These are phyloP conservation scores for Epinephelus moara DNA, from an alignment of 2,113 vertebrate genomes.

Conservation along the genomic window DNA sequence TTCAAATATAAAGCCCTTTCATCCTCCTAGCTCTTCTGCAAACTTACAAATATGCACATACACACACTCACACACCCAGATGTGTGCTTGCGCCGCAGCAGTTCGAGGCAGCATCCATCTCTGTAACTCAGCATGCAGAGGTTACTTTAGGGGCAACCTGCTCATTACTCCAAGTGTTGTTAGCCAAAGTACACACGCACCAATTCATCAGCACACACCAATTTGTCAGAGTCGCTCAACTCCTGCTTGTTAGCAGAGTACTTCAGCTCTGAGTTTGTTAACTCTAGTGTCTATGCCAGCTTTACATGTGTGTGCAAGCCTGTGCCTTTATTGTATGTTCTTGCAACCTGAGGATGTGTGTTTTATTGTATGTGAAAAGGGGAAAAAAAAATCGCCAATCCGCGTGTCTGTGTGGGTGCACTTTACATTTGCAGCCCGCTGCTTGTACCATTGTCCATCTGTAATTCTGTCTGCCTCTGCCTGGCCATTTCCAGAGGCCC, in stretches of 20 bases:
- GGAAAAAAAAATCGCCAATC: neutral
- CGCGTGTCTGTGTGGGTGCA: slow-evolving; percentile 1
- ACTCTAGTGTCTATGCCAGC: slow-evolving; percentile 10
- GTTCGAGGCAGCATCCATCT: slow-evolving; percentile 67
- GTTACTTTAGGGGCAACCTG: slow-evolving; percentile 78
- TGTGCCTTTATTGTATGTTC: neutral
- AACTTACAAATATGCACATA: neutral
- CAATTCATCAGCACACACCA: slow-evolving; percentile 77
- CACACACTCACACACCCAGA: neutral
- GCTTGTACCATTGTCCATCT: slow-evolving; percentile 41
- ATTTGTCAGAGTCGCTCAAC: slow-evolving; percentile 78
- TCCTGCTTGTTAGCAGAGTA: slow-evolving; percentile 76
- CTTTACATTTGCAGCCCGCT: slow-evolving; percentile 17
- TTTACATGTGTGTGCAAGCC: neutral
- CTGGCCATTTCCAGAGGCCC: slow-evolving; percentile 31
- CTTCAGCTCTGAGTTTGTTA: slow-evolving; percentile 75
- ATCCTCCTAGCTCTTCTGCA: neutral
- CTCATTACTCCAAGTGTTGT: slow-evolving; percentile 84
- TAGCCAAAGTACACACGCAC: slow-evolving; percentile 70
- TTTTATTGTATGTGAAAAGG: neutral
- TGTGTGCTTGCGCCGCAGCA: neutral
- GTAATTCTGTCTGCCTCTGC: slow-evolving; percentile 43
- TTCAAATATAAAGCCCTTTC: slow-evolving; percentile 35
- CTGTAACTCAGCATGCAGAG: slow-evolving; percentile 65
- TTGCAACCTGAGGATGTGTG: neutral